A percentile compares a stretch with the other conserved stretches of the same genome.
phyloP scores from a whole-genome alignment of 2,888 invertebrate genomes.

The Stegophylla sp. region DNA sequence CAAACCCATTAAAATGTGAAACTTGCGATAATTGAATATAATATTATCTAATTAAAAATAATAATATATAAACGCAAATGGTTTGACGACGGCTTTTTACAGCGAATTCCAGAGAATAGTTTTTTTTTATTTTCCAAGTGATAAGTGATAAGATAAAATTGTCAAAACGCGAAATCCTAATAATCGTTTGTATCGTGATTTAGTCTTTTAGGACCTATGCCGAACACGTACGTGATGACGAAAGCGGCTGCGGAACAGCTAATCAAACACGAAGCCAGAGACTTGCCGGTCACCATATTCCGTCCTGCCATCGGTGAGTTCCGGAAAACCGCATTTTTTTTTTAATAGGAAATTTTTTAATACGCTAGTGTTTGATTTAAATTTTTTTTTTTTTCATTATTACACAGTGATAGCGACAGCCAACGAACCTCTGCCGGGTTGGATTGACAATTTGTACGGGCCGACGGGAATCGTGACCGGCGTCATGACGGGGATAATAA shows the following conservation, averaged over 20 bases:
- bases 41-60: too few relatives aligned
- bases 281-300: constrained; percentile 82
- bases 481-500: constrained; percentile 70
- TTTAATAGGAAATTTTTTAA: background rate
- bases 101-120: too few relatives aligned
- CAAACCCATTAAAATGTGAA: too few relatives aligned
- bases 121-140: too few relatives aligned
- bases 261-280: constrained; percentile 72
- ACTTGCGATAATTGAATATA: too few relatives aligned
- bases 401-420: constrained; percentile 64
- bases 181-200: too few relatives aligned
- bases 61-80: too few relatives aligned
- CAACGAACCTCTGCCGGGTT: constrained; percentile 68
- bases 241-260: constrained; percentile 87
- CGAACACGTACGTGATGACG: constrained; percentile 90
- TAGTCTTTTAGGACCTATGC: constrained; percentile 71
- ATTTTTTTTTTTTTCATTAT: background rate
- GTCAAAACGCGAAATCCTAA: too few relatives aligned
- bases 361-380: background rate
- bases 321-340: background rate
- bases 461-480: constrained; percentile 69
- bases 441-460: constrained; percentile 77
- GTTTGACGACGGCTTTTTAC: too few relatives aligned
- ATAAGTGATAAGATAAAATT: too few relatives aligned
- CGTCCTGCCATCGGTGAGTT: constrained; percentile 76